These are phyloP conservation scores for Colius striatus DNA, from an alignment of 2,113 vertebrate species.

Conservation along the genomic window DNA sequence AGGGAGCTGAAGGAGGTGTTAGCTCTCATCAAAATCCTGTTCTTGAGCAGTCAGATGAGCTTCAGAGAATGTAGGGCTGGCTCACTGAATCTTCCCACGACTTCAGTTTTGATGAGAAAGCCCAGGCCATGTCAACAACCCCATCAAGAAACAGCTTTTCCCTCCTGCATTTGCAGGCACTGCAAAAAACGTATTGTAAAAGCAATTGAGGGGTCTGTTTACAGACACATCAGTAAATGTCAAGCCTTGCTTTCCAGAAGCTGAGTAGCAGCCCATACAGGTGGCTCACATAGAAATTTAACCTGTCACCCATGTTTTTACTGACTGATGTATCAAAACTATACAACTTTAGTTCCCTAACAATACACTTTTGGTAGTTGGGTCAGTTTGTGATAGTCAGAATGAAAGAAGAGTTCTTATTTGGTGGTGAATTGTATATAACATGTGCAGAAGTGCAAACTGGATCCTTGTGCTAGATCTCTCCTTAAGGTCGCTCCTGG, in stretches of 20 bases:
- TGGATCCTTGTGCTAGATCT: not conserved
- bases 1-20: not conserved
- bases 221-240: not conserved
- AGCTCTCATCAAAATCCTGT: not conserved
- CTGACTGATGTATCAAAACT: not conserved
- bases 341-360: not conserved
- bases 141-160: constrained; percentile 4
- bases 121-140: not conserved
- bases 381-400: not conserved
- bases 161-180: not conserved
- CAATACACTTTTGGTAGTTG: not conserved
- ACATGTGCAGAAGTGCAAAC: not conserved
- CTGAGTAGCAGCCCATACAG: not conserved
- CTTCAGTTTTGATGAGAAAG: not conserved
- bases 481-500: not conserved
- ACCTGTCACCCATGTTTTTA: not conserved
- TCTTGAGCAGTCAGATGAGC: not conserved
- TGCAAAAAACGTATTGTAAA: not conserved
- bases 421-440: not conserved
- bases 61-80: not conserved
- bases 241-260: not conserved
- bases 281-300: not conserved
- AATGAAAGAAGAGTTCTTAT: not conserved
- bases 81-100: not conserved
- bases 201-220: not conserved